Base-by-base conservation (phyloP, 2,888 invertebrate species). In the Ptychoptera albimana region DNA sequence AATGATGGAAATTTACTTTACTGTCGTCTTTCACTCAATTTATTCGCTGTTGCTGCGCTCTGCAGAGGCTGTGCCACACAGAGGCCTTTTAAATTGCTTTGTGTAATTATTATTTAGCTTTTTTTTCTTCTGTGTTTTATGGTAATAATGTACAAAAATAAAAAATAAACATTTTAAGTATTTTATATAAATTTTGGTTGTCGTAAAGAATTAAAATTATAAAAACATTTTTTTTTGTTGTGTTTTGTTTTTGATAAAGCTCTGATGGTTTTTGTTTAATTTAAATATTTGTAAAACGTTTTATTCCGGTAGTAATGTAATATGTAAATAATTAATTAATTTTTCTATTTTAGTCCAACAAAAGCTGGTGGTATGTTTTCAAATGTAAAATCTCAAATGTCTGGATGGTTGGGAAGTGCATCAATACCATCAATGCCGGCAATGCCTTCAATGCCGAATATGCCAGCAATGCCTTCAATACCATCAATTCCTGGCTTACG, bases 351-450 rank as follows among this genome's bases (percentile, higher is more conserved):
- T 69, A 82, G 82, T 59, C 81, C 82, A 29, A 79, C 80, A 48
- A 81, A 82, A 67, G 74, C 69, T 42, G 80, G 82, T 59, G 87
- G 87, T 58, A 79, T 88, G 74, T 75, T 88, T 60, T 82, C 84
- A 53, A 87, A 85, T 57, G 87, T 87, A 47, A 87, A 87, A 70
- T 79, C 77, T 46, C 82, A 83, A 67, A 80, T 85, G 74, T 79
- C 78, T n/a, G 86, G 85, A 37, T 87, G 87, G 79, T 73, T 87
- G 46, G 79, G 85, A 40, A 62, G 58, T 51, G 66, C 65, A 43
- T 63, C 66, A 43, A 66, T 66, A 54, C 66, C 66, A 48, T 61
- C 65, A 39, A 66, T 66, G 60, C 61, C 61, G 55, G 54, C 63
- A 38, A 64, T 64, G 65, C 66, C 65, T 48, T 55, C 64, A 51